A percentile compares a stretch with the other conserved stretches of the same genome.
Evolutionary conservation across 2,888 invertebrate genomes (phyloP).

Genomic region (Caenorhabditis plicata): DNA sequence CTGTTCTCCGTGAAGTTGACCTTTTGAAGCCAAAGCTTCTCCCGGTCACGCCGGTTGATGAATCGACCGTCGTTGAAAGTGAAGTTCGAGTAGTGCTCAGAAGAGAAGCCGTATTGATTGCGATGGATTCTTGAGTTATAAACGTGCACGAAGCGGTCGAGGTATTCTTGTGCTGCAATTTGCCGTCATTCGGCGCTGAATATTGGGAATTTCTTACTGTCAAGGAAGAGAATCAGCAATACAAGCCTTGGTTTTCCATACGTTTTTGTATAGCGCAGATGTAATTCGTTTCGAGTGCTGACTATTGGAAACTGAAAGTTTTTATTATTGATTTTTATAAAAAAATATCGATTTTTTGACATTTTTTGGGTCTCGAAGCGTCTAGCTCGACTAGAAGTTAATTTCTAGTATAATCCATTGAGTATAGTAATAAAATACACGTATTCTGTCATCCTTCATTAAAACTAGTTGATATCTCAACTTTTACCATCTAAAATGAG

Average conservation of each 20-base stretch:
- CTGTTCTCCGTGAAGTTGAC: slow-evolving; percentile 58
- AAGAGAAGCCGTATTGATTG: slow-evolving; percentile 78
- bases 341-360: too few relatives aligned
- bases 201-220: slow-evolving; percentile 34
- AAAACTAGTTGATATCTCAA: too few relatives aligned
- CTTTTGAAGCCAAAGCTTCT: slow-evolving; percentile 64
- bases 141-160: slow-evolving; percentile 63
- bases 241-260: slow-evolving; percentile 58
- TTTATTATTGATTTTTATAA: not conserved
- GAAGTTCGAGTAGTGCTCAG: slow-evolving; percentile 75
- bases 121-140: slow-evolving; percentile 55
- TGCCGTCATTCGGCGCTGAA: not conserved
- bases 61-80: slow-evolving; percentile 57
- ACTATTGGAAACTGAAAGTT: slow-evolving; percentile 81
- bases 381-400: too few relatives aligned
- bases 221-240: slow-evolving; percentile 61
- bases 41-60: slow-evolving; percentile 58
- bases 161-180: slow-evolving; percentile 60
- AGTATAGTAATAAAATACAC: too few relatives aligned
- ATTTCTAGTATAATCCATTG: too few relatives aligned
- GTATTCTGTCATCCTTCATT: too few relatives aligned
- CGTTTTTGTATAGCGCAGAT: slow-evolving; percentile 64
- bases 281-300: slow-evolving; percentile 71
- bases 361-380: too few relatives aligned
- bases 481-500: too few relatives aligned